A percentile compares a stretch with the other conserved stretches of the same genome.
Conservation (phyloP, 2,888 invertebrate species). For the Theodoxus fluviatilis region DNA sequence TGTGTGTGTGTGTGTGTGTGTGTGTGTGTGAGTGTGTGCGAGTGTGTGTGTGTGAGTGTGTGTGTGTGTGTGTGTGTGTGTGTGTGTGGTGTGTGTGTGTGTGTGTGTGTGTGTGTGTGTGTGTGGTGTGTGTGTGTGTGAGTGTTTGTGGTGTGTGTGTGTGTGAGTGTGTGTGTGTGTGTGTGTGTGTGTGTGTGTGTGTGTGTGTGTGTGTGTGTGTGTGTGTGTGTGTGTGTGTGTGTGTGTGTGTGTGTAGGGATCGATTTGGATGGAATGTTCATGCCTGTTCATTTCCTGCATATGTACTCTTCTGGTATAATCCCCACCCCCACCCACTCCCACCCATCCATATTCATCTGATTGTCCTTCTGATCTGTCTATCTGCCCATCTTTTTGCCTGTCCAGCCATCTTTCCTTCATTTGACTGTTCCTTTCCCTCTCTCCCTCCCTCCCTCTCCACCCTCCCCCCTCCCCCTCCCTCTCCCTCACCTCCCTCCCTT, state of each 20-base stretch:
- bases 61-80: neutral
- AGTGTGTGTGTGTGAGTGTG: slow-evolving; percentile 11
- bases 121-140: neutral
- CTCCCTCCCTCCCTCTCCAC: slow-evolving; percentile 20
- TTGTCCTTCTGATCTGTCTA: neutral
- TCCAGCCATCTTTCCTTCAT: neutral
- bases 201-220: neutral
- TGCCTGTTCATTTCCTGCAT: neutral
- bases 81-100: neutral
- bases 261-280: neutral
- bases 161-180: slow-evolving; percentile 9
- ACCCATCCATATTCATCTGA: neutral
- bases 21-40: slow-evolving; percentile 20
- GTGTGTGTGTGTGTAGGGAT: neutral
- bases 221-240: neutral
- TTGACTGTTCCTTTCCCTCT: slow-evolving; percentile 4
- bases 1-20: slow-evolving; percentile 21
- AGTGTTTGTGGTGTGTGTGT: neutral
- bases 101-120: neutral
- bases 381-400: neutral
- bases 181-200: neutral
- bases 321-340: neutral
- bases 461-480: slow-evolving; percentile 10
- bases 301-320: too few relatives aligned
- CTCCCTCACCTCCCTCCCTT: neutral